Base-by-base conservation (phyloP, 2,113 vertebrate genomes). In the Eira barbara region DNA sequence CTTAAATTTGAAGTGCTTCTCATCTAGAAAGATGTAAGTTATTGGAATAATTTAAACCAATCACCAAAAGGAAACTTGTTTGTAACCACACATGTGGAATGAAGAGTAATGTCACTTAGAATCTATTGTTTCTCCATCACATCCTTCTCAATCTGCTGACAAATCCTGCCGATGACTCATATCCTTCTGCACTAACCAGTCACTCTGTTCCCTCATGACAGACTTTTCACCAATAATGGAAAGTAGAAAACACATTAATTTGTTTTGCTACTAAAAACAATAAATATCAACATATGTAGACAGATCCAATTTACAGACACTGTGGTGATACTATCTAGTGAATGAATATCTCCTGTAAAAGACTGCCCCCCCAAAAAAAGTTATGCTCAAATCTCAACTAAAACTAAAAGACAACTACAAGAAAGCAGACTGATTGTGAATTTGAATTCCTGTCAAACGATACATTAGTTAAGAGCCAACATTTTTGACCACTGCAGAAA, bases 91-190 rank as follows among this genome's bases (percentile, higher is more conserved):
- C 91, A 69, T 98, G 97, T 97, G 95, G 29, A 12, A 83, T 96
- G 78, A 98, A 97, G 96, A 98, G 97, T 97, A 98, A 98, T 98
- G 98, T 98, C 97, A 96, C 97, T 83, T 80, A 97, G 73, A 97
- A 69, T 89, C 95, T 92, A 63, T 95, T 98, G 98, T 98, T 97
- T 97, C 97, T 97, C 97, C 98, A 98, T 21, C 96, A 98, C 80
- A 96, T 97, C 95, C 95, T 98, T 98, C 98, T 97, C 97, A 91
- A 97, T 92, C 85, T 91, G 91, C 98, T 97, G 98, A 98, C 98
- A 97, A 97, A 96, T 91, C 93, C 98, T 95, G 73, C 0, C 80
- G 65, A 95, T 99, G 98, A 99, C 98, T 99, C 98, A 76, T 85
- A 98, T 98, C 99, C 98, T 99, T 96, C 97, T 36, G 67, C 84